These are phyloP conservation scores for Epinotia brunnichana DNA, from an alignment of 2,888 invertebrate species.

Conservation along the genomic window DNA sequence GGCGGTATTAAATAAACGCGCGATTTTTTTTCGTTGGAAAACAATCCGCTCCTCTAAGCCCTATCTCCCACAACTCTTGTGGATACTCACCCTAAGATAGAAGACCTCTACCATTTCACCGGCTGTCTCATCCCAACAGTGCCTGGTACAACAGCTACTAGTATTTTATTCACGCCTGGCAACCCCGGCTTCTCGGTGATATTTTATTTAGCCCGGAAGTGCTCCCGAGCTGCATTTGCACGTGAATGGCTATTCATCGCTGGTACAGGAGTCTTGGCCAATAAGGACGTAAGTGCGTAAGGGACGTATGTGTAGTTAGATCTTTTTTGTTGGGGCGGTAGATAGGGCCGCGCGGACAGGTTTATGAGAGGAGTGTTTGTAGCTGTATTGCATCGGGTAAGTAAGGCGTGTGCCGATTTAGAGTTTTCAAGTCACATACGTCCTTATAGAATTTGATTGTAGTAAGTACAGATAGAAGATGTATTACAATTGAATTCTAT, in stretches of 20 bases:
- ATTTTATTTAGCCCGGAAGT: conserved; percentile 33
- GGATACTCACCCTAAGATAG: not conserved
- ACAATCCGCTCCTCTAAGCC: no score
- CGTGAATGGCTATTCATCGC: conserved; percentile 34
- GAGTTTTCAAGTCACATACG: not conserved
- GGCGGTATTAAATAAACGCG: no score
- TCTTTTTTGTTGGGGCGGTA: not conserved
- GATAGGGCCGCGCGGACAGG: not conserved
- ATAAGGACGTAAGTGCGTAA: not conserved
- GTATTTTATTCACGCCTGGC: conserved; percentile 23
- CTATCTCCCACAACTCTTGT: no score
- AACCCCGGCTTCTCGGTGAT: conserved; percentile 9
- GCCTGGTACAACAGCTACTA: conserved; percentile 5
- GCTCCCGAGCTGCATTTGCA: conserved; percentile 32
- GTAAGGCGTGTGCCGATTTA: not conserved
- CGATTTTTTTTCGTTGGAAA: no score
- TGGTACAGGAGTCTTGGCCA: not conserved
- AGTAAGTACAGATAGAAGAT: no score
- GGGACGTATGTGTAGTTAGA: not conserved
- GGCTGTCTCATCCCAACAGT: conserved; percentile 13
- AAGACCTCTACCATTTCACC: conserved; percentile 1
- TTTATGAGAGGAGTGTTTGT: conserved; percentile 6
- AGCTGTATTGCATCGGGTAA: not conserved
- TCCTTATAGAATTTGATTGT: not conserved
- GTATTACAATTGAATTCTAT: no score